Percentiles rank a stretch among this genome's conserved stretches.
Evolutionary conservation across 2,888 invertebrate genomes (phyloP).

Genomic region (Trissoscelio sp.): DNA sequence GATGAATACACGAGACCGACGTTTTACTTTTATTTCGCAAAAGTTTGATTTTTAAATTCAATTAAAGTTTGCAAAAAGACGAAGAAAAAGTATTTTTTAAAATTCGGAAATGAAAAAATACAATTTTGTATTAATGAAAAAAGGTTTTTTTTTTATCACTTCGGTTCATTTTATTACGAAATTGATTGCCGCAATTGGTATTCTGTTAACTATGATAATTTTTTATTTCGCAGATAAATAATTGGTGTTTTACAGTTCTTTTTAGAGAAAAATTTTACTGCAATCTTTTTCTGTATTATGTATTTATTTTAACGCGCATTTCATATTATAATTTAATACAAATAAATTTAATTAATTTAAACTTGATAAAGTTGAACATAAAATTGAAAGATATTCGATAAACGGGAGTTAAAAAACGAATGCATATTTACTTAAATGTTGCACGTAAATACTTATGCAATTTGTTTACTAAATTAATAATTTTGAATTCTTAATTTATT

Average conservation of each 20-base stretch:
- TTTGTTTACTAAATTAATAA: not conserved
- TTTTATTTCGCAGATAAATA: constrained; percentile 8
- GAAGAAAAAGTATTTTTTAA: too few relatives aligned
- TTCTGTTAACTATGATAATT: not conserved
- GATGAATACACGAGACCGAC: constrained; percentile 43
- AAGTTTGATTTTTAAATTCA: constrained; percentile 61
- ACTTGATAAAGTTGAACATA: not conserved
- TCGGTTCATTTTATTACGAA: not conserved
- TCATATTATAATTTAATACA: not conserved
- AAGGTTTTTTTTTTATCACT: not conserved
- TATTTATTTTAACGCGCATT: not conserved
- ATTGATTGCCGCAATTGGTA: not conserved
- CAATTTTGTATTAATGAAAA: too few relatives aligned
- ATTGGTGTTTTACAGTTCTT: not conserved
- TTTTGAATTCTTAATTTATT: too few relatives aligned
- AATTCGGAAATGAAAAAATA: too few relatives aligned
- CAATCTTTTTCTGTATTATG: not conserved
- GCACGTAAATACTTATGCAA: not conserved
- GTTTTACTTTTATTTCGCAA: constrained; percentile 53
- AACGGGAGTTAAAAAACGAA: not conserved
- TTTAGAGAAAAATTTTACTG: not conserved
- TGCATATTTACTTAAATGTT: not conserved
- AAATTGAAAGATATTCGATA: not conserved
- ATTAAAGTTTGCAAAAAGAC: constrained; percentile 39
- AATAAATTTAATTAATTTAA: constrained; percentile 4